phyloP scores from a whole-genome alignment of 2,113 vertebrate genomes.

The Mobula birostris region DNA sequence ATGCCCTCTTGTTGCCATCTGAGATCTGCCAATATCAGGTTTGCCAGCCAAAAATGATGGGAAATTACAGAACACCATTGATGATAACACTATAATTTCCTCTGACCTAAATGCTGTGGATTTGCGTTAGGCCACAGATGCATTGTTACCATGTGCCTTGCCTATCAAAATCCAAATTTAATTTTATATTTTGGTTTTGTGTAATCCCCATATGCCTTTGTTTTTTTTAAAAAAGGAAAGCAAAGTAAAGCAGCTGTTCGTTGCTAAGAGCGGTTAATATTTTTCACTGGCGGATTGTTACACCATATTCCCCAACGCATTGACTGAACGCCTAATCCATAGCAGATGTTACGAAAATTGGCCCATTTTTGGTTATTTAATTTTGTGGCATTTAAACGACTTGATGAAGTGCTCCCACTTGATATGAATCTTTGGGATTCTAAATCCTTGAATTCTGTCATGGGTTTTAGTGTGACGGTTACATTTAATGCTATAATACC shows the following conservation, averaged over 20 bases:
- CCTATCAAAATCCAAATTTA: neutral
- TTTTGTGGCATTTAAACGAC: neutral
- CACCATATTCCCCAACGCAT: neutral
- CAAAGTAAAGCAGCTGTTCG: neutral
- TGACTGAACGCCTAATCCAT: neutral
- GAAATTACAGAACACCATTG: neutral
- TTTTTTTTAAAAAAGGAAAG: neutral
- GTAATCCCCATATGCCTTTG: neutral
- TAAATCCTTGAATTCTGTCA: neutral
- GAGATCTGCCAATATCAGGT: too few species aligned
- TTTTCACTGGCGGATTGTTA: neutral
- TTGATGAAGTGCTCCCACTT: neutral
- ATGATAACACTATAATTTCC: neutral
- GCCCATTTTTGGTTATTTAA: constrained; percentile 21
- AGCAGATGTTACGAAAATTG: constrained; percentile 17
- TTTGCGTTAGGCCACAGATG: too few species aligned
- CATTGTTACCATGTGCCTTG: neutral
- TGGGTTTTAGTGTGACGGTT: neutral
- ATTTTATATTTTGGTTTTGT: neutral
- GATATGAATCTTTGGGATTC: neutral
- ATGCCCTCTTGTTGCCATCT: too few species aligned
- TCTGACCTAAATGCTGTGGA: neutral
- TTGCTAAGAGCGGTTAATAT: neutral
- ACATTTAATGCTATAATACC: neutral
- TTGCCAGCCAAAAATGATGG: neutral